Percentiles rank a stretch among this genome's conserved stretches.
Evolutionary conservation across 2,113 vertebrate genomes (phyloP).

Genomic region (Australoheros scitulus): DNA sequence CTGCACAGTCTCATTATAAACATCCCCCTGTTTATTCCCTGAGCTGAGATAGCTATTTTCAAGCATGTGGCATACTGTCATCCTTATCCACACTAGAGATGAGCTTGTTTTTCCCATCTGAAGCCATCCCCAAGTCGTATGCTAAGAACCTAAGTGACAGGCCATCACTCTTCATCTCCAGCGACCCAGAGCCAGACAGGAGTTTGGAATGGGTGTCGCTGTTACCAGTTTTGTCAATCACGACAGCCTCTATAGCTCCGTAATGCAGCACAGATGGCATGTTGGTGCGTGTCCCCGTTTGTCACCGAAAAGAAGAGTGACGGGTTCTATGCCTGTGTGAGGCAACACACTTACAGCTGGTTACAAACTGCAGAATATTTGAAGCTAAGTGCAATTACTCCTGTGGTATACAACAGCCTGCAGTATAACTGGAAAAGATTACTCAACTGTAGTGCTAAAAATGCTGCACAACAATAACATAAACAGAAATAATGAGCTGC

Average conservation of each 20-base stretch:
- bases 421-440: not conserved
- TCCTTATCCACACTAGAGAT: slow-evolving; percentile 59
- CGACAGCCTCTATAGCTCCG: slow-evolving; percentile 58
- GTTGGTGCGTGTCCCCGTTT: slow-evolving; percentile 61
- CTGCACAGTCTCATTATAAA: slow-evolving; percentile 71
- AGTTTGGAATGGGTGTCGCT: slow-evolving; percentile 64
- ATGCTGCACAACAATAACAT: not conserved
- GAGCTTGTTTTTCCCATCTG: slow-evolving; percentile 57
- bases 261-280: slow-evolving; percentile 76
- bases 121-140: slow-evolving; percentile 52
- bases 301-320: slow-evolving; percentile 65
- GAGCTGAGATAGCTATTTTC: slow-evolving; percentile 64
- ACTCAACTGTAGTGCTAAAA: not conserved
- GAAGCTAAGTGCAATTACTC: slow-evolving; percentile 10
- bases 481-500: slow-evolving; percentile 1
- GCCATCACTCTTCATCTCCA: slow-evolving; percentile 78
- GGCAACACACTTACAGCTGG: slow-evolving; percentile 26
- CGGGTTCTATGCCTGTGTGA: slow-evolving; percentile 26
- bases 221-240: slow-evolving; percentile 75
- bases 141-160: slow-evolving; percentile 63
- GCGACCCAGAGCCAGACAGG: slow-evolving; percentile 67
- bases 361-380: slow-evolving; percentile 20
- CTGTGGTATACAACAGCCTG: not conserved
- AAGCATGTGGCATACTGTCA: slow-evolving; percentile 70
- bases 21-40: slow-evolving; percentile 67